Percentiles rank a stretch among this genome's conserved stretches.
Conservation (phyloP, 2,797 vertebrate genomes). For the Babyrousa celebensis region DNA sequence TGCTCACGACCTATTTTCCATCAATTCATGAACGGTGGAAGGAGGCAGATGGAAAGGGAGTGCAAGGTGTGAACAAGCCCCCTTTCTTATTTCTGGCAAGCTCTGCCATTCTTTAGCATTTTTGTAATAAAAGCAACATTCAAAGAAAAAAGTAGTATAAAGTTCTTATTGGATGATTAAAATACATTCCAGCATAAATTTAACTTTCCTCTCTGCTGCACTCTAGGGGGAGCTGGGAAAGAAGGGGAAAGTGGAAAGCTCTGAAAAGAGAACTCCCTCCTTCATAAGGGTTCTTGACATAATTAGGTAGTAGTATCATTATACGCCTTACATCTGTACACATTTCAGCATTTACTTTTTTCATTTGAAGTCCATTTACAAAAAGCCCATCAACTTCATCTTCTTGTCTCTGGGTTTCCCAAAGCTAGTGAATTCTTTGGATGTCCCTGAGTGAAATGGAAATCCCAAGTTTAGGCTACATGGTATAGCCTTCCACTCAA, state of each 20-base stretch:
- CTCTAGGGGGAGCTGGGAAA: neutral
- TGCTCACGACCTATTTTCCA: neutral
- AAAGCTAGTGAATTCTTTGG: neutral
- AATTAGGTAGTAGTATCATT: neutral
- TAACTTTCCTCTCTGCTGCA: neutral
- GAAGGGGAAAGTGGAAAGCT: neutral
- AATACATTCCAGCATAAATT: neutral
- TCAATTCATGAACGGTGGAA: neutral
- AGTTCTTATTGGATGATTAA: neutral
- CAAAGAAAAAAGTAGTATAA: neutral
- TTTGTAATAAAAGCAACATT: slow-evolving; percentile 36
- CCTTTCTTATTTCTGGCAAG: neutral
- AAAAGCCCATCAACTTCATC: neutral
- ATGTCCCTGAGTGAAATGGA: neutral
- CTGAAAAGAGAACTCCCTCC: neutral
- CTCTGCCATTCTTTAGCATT: neutral
- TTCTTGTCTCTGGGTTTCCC: neutral
- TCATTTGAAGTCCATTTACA: neutral
- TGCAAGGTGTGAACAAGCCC: neutral
- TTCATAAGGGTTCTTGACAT: neutral
- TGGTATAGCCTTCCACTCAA: neutral
- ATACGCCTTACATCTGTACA: neutral
- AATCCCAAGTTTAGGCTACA: neutral
- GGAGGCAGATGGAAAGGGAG: neutral
- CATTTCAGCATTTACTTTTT: neutral